Evolutionary conservation across 2,113 vertebrate genomes (phyloP).

Genomic region (Dicaeum eximium): DNA sequence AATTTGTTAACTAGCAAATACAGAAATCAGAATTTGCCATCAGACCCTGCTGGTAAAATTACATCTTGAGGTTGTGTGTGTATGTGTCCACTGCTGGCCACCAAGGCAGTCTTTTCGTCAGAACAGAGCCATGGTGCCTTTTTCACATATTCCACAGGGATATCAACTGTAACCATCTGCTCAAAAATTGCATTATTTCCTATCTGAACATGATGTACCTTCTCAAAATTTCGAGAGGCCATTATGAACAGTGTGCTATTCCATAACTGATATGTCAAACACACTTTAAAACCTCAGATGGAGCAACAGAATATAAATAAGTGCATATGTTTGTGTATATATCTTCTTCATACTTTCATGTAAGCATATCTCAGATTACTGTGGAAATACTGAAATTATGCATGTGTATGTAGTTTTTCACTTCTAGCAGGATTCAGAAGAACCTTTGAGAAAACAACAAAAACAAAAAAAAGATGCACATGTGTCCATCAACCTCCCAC

Average conservation of each 20-base stretch:
- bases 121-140: neutral
- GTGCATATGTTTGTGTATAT: neutral
- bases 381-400: neutral
- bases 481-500: neutral
- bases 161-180: neutral
- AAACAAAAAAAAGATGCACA: neutral
- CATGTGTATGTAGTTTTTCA: neutral
- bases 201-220: neutral
- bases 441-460: neutral
- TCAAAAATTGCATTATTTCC: neutral
- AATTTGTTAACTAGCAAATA: neutral
- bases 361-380: neutral
- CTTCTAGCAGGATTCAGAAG: neutral
- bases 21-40: neutral
- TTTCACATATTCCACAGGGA: neutral
- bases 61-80: neutral
- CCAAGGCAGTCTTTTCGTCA: neutral
- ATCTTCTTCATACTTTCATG: neutral
- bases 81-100: neutral
- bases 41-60: neutral
- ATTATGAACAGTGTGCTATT: neutral
- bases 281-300: neutral
- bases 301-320: neutral
- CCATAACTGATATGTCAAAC: neutral
- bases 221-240: neutral